phyloP scores from a whole-genome alignment of 2,888 invertebrate genomes.

The Noctuana brunneofusca region DNA sequence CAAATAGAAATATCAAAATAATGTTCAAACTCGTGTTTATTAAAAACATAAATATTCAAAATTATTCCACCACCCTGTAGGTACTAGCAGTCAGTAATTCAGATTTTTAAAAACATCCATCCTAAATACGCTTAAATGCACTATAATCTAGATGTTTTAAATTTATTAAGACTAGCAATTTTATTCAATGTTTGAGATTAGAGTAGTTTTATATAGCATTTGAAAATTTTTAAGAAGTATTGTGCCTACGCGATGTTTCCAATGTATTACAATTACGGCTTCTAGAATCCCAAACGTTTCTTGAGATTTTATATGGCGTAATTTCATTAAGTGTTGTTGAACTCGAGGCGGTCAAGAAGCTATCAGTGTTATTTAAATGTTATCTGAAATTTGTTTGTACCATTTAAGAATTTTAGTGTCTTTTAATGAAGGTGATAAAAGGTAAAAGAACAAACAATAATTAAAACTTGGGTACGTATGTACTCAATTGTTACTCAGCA shows the following conservation, averaged over 20 bases:
- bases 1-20: not conserved
- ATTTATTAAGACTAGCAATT: not conserved
- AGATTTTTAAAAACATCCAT: not conserved
- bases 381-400: constrained; percentile 10
- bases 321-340: constrained; percentile 10
- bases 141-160: not conserved
- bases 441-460: not conserved
- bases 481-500: too few species aligned
- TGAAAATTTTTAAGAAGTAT: not conserved
- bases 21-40: not conserved
- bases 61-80: not conserved
- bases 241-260: constrained; percentile 1
- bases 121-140: not conserved
- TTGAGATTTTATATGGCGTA: not conserved
- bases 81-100: not conserved
- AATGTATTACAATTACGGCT: constrained; percentile 6
- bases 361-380: constrained; percentile 16
- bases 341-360: constrained; percentile 15
- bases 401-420: constrained; percentile 5
- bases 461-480: too few species aligned
- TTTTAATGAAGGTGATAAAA: constrained; percentile 12
- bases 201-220: not conserved
- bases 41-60: not conserved
- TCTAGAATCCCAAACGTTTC: constrained; percentile 10
- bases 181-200: not conserved